Conservation (phyloP, 1,140 invertebrate species). For the Druon quercuslanigerum region DNA sequence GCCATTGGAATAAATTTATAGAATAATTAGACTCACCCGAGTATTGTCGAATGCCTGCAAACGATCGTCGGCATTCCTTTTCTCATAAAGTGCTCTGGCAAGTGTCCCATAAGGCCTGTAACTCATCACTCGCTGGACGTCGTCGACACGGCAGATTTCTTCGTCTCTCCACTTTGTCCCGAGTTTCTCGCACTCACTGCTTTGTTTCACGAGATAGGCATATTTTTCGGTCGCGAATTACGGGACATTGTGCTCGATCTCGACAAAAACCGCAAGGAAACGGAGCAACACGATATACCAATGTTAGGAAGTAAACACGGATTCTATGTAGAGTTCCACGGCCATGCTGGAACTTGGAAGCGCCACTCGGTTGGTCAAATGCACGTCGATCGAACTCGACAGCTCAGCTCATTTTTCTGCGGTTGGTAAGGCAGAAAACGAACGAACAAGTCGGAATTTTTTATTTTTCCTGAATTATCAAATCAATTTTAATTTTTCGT, state of each 20-base stretch:
- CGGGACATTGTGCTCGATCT: constrained; percentile 26
- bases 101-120: constrained; percentile 80
- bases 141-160: constrained; percentile 40
- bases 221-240: constrained; percentile 4
- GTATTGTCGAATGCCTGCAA: constrained; percentile 80
- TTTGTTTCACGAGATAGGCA: not conserved
- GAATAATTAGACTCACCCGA: constrained; percentile 77
- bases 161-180: constrained; percentile 56
- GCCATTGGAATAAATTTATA: not conserved
- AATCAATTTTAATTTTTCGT: constrained; percentile 32
- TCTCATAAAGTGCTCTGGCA: constrained; percentile 82
- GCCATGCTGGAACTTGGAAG: constrained; percentile 64
- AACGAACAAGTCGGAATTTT: constrained; percentile 28
- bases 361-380: constrained; percentile 47
- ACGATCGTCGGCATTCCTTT: constrained; percentile 81
- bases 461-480: constrained; percentile 47
- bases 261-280: constrained; percentile 10
- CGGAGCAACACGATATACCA: constrained; percentile 35
- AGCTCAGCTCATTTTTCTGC: constrained; percentile 29
- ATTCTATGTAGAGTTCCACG: constrained; percentile 38
- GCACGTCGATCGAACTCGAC: not conserved
- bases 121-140: constrained; percentile 45
- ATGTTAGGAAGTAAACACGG: constrained; percentile 55
- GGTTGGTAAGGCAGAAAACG: constrained; percentile 52
- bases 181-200: constrained; percentile 34